Conservation (phyloP, 2,113 vertebrate genomes). For the Saguinus midas region DNA sequence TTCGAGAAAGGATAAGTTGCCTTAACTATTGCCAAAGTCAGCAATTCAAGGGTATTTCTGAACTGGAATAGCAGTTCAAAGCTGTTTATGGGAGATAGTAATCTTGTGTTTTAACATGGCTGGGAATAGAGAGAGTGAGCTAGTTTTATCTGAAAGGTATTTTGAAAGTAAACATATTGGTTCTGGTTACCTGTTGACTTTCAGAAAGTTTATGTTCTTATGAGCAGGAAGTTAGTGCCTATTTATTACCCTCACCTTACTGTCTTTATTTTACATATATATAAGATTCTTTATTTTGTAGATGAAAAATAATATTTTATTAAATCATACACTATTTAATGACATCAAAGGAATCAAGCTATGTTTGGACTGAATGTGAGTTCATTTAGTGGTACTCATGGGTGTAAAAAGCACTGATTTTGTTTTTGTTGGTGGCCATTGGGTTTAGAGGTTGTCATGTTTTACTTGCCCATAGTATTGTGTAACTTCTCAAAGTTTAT, state of each 20-base stretch:
- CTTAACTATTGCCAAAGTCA: not conserved
- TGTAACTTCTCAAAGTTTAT: not conserved
- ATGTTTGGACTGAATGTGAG: not conserved
- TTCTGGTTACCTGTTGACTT: not conserved
- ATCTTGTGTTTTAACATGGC: too few species aligned
- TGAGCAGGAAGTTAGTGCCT: not conserved
- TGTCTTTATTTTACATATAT: not conserved
- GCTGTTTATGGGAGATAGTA: too few species aligned
- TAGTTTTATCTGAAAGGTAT: not conserved
- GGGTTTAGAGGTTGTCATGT: not conserved
- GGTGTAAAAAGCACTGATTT: not conserved
- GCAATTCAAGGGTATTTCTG: not conserved
- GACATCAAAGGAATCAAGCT: not conserved
- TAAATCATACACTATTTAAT: not conserved
- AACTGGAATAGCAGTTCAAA: not conserved
- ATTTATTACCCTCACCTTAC: not conserved
- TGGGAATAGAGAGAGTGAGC: not conserved
- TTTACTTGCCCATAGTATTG: not conserved
- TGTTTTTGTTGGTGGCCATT: not conserved
- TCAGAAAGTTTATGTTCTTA: not conserved
- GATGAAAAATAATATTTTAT: not conserved
- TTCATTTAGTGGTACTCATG: not conserved
- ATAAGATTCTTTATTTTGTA: not conserved
- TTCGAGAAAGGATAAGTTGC: not conserved
- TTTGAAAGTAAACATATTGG: not conserved